Percentiles rank a stretch among this genome's conserved stretches.
These are phyloP conservation scores for Phylloscopus whistleri DNA, from an alignment of 2,113 vertebrate genomes.

Conservation along the genomic window DNA sequence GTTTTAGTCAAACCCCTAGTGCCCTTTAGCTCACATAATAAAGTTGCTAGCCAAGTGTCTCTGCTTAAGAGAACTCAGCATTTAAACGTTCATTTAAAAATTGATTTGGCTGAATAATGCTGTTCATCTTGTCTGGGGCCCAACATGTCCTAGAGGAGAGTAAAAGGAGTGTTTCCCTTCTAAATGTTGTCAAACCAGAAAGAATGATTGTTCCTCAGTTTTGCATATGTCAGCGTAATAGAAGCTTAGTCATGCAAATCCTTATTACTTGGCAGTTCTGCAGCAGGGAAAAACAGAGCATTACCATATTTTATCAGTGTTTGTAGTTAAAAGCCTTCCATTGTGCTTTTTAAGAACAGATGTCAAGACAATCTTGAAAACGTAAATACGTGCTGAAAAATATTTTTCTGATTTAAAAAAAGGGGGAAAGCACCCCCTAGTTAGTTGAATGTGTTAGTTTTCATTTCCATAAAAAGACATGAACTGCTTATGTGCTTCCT, in stretches of 20 bases:
- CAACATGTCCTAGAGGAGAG: background rate
- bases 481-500: constrained; percentile 24
- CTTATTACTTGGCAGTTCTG: constrained; percentile 66
- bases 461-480: constrained; percentile 42
- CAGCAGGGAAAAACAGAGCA: constrained; percentile 9
- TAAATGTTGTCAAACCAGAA: constrained; percentile 55
- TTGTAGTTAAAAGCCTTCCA: constrained; percentile 64
- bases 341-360: constrained; percentile 70
- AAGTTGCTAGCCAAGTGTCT: background rate
- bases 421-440: background rate
- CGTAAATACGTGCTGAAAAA: constrained; percentile 39
- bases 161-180: constrained; percentile 56
- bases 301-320: constrained; percentile 66
- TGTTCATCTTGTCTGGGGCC: constrained; percentile 12
- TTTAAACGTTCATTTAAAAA: constrained; percentile 40
- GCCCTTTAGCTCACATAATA: constrained; percentile 14
- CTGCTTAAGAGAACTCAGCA: constrained; percentile 20
- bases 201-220: constrained; percentile 48
- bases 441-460: constrained; percentile 37
- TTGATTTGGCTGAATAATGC: constrained; percentile 1
- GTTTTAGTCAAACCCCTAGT: background rate
- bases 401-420: constrained; percentile 58
- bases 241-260: constrained; percentile 76
- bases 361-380: constrained; percentile 61
- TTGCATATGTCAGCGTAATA: constrained; percentile 66